Evolutionary conservation across 1,140 invertebrate genomes (phyloP), one percentile per base, ranked within the genome.

Genomic region (Ruditapes philippinarum): DNA sequence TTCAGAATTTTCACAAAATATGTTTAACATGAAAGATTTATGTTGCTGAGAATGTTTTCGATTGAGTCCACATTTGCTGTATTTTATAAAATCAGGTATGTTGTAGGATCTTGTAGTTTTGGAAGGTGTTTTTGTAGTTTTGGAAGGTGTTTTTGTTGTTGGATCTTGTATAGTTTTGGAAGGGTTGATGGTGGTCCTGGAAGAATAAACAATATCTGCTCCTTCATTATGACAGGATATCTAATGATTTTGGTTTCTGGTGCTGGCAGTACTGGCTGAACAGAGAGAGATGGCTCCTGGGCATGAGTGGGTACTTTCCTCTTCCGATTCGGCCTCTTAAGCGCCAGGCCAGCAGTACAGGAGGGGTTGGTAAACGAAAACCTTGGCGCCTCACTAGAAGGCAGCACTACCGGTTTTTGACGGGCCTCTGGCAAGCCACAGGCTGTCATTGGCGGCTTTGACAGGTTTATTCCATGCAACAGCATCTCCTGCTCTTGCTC

Each of bases 291-390:
- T 45, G 42, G 42, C 42, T 45, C 42, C 14, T 5, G 42, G 9
- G 19, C 14, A 25, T 4, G 17, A n/a, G 49, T 51, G 2, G 33
- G 38, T 28, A 5, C 9, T 51, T 78, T 78, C 45, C 74, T 78
- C n/a, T 78, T 78, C 1, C 40, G 42, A 19, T 33, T 54, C 14
- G 42, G 22, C 74, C 74, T 78, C 74, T 78, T 78, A 28, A 19
- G 74, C 51, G 74, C 74, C 74, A 78, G 80, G 19, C 80, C 80
- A 83, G 80, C 80, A 70, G 80, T 83, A 83, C 80, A 83, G 14
- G 38, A 11, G 2, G 80, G 31, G n/a, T 49, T 49, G 14, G 38
- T 0, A 68, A 83, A 83, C 45, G 28, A 5, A 49, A 68, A 83
- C 22, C 19, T 62, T 45, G 57, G 80, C 12, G 57, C 80, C 60